Evolutionary conservation across 1,140 invertebrate species (phyloP), one percentile per base, ranked within the genome.

Genomic region (Camponotus floridanus): DNA sequence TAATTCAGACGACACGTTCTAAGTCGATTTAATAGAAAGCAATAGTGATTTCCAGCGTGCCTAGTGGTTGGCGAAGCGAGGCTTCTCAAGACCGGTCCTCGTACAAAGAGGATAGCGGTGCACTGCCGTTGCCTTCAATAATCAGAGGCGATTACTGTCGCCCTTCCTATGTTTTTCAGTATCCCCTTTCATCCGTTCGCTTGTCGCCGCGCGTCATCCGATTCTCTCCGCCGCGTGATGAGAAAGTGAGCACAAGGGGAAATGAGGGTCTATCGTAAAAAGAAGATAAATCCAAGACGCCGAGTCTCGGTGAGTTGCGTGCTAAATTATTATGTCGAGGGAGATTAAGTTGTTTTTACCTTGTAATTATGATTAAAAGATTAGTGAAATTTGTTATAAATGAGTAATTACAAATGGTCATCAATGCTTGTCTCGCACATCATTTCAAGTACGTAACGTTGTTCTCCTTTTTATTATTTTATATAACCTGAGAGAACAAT

Each of bases 61-160:
- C 79, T 83, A 61, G 68, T 45, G 55, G 39, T 73, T 59, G 79
- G 45, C 39, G 68, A 61, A 83, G 79, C 55, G 70, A 83, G 51
- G 68, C 51, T 74, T 36, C 64, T 13, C 62, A 71, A 51, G 42
- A 67, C 79, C 45, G 39, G n/a, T 71, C 33, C 15, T 59, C n/a
- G 21, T 59, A 59, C 62, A 74, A 79, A 74, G 55, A 31, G 59
- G 79, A 81, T 21, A 84, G 39, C 68, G 45, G 79, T 71, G 57
- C 84, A 59, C 62, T 64, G 70, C 62, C 67, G 87, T 74, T 91
- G 86, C 88, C 86, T 89, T 90, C 84, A 88, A 87, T 91, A 87
- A 91, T 93, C 92, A 90, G 88, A 85, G 87, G 39, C 90, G 88
- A 93, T 92, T 92, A 93, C 91, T 89, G 88, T 93, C 90, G 81